Percentiles rank a stretch among this genome's conserved stretches.
Evolutionary conservation across 2,888 invertebrate genomes (phyloP).

Genomic region (Tenthredo amoena): DNA sequence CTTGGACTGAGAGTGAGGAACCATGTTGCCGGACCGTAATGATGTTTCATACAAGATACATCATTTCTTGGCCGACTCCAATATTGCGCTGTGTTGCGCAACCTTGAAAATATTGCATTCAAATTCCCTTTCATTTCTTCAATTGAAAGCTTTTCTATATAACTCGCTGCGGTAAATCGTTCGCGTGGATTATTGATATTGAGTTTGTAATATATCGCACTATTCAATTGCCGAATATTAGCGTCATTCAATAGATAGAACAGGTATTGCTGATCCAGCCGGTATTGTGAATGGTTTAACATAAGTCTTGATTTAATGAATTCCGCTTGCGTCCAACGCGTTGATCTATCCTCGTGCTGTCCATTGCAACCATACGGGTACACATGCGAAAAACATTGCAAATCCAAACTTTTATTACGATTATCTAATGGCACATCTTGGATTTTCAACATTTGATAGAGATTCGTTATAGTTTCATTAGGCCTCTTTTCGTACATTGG

Average conservation of each 20-base stretch:
- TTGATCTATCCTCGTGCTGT: constrained; percentile 55
- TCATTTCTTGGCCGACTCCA: constrained; percentile 60
- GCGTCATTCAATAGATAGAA: constrained; percentile 62
- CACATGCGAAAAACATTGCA: constrained; percentile 62
- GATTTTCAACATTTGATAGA: constrained; percentile 63
- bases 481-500: neutral
- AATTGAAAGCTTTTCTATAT: constrained; percentile 56
- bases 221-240: constrained; percentile 60
- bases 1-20: constrained; percentile 60
- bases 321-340: constrained; percentile 55
- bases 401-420: constrained; percentile 58
- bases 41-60: constrained; percentile 59
- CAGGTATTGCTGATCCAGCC: constrained; percentile 61
- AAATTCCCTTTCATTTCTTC: constrained; percentile 59
- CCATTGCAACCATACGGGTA: constrained; percentile 60
- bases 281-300: constrained; percentile 61
- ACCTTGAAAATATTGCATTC: constrained; percentile 57
- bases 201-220: constrained; percentile 60
- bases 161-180: constrained; percentile 56
- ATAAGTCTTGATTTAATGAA: constrained; percentile 60
- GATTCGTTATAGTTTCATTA: constrained; percentile 27
- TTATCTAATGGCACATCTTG: constrained; percentile 59
- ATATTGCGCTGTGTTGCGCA: constrained; percentile 56
- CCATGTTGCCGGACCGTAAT: constrained; percentile 65
- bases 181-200: constrained; percentile 57